Percentiles rank a stretch among this genome's conserved stretches.
Conservation (phyloP, 2,888 invertebrate genomes). For the Danaus chrysippus region DNA sequence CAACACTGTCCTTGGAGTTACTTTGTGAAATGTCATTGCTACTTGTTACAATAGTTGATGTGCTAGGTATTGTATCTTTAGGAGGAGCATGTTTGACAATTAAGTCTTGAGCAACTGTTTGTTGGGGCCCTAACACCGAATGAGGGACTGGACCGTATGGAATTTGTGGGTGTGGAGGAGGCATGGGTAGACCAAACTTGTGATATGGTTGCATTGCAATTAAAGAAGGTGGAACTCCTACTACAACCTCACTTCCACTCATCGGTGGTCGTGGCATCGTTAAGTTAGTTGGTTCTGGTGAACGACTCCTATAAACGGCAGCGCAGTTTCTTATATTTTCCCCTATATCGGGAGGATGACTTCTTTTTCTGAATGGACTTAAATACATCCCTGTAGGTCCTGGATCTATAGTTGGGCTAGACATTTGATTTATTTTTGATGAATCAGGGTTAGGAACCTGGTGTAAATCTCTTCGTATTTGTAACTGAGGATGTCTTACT, state of each 20-base stretch:
- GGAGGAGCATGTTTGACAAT: conserved; percentile 76
- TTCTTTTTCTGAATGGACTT: conserved; percentile 78
- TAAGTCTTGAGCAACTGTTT: conserved; percentile 74
- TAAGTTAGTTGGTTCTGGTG: conserved; percentile 74
- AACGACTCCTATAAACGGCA: conserved; percentile 63
- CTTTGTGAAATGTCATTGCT: conserved; percentile 53
- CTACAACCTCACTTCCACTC: conserved; percentile 55
- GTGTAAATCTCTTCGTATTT: conserved; percentile 88
- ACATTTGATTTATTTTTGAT: conserved; percentile 60
- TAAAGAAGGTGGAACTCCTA: conserved; percentile 62
- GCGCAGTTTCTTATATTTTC: conserved; percentile 65
- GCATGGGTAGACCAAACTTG: conserved; percentile 71
- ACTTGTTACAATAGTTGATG: conserved; percentile 62
- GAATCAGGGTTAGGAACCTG: conserved; percentile 72
- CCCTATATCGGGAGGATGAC: conserved; percentile 74
- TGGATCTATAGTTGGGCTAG: conserved; percentile 68
- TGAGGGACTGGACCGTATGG: conserved; percentile 62
- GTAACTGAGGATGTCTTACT: conserved; percentile 80
- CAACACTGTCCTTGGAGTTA: conserved; percentile 49
- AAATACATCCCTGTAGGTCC: conserved; percentile 70
- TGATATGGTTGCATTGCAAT: conserved; percentile 71
- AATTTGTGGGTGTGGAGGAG: conserved; percentile 69
- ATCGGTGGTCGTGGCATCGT: conserved; percentile 65
- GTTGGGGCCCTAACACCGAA: conserved; percentile 66
- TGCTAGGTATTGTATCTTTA: conserved; percentile 62